Percentiles rank a stretch among this genome's conserved stretches.
Conservation (phyloP, 2,113 vertebrate genomes). For the Bostrychus sinensis region DNA sequence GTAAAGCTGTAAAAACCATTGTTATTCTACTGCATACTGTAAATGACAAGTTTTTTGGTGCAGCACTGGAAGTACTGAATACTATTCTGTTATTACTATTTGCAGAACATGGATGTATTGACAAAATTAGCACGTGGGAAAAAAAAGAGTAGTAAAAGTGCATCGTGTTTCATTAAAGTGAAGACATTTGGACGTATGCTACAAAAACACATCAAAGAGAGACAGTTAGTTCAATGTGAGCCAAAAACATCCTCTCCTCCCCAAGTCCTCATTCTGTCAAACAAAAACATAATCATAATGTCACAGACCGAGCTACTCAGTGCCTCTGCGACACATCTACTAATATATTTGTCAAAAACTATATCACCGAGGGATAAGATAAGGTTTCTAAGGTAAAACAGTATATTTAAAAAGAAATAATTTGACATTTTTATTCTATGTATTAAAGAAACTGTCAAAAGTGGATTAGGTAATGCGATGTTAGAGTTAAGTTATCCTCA, state of each 20-base stretch:
- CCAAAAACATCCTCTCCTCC: neutral
- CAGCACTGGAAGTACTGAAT: too few species aligned
- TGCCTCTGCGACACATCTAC: too few species aligned
- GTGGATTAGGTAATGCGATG: neutral
- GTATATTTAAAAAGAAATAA: neutral
- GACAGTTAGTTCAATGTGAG: neutral
- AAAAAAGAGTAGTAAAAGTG: too few species aligned
- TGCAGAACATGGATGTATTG: too few species aligned
- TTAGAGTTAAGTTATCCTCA: neutral
- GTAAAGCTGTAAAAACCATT: too few species aligned
- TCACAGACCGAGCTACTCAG: too few species aligned
- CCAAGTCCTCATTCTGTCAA: slow-evolving; percentile 2
- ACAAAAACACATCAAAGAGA: neutral
- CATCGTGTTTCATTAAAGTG: neutral
- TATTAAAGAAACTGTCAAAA: neutral
- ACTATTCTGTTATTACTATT: too few species aligned
- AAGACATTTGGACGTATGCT: neutral
- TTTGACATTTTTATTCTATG: neutral
- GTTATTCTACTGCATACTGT: too few species aligned
- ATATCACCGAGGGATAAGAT: neutral
- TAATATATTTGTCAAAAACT: neutral
- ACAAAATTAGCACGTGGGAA: too few species aligned
- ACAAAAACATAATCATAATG: neutral
- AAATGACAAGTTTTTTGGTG: too few species aligned
- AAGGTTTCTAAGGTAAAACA: neutral